Evolutionary conservation across 2,888 invertebrate genomes (phyloP).

Genomic region (Rhagonycha fulva): DNA sequence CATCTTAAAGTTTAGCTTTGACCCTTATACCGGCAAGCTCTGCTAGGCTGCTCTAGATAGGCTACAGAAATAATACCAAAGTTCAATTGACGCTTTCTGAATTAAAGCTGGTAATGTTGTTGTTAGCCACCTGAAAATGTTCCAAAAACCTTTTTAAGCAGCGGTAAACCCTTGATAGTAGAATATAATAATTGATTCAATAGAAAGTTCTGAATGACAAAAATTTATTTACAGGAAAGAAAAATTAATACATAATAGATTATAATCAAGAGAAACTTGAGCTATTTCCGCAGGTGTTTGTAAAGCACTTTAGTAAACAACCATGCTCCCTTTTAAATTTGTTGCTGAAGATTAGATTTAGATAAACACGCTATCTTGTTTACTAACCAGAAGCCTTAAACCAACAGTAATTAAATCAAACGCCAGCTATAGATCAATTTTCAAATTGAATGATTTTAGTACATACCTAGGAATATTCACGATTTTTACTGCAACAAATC

Average conservation of each 20-base stretch:
- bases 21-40: no score
- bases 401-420: neutral
- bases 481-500: neutral
- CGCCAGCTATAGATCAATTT: neutral
- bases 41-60: no score
- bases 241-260: conserved; percentile 10
- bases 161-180: no score
- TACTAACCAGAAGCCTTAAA: conserved; percentile 17
- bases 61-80: no score
- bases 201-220: neutral
- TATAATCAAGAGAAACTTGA: conserved; percentile 5
- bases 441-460: neutral
- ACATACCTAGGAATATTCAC: no score
- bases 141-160: no score
- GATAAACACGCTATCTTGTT: conserved; percentile 22
- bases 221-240: neutral
- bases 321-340: conserved; percentile 28
- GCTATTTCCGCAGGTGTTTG: conserved; percentile 10
- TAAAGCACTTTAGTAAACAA: conserved; percentile 27
- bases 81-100: no score
- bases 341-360: conserved; percentile 16
- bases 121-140: no score
- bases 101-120: no score
- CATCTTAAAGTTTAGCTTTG: no score
- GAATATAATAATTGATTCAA: neutral